These are phyloP conservation scores for Bradypodion pumilum DNA, from an alignment of 2,797 vertebrate species.

Conservation along the genomic window DNA sequence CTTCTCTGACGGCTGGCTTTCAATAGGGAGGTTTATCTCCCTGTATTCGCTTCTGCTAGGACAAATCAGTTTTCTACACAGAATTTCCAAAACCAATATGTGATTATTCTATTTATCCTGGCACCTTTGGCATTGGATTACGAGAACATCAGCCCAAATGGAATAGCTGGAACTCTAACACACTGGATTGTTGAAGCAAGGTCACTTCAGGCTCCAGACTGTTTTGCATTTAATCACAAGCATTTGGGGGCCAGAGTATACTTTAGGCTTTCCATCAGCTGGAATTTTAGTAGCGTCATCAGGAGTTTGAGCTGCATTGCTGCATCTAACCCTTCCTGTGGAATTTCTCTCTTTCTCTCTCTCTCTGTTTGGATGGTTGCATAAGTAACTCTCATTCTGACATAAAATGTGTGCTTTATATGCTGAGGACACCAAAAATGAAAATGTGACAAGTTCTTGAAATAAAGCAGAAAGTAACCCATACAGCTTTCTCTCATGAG, in stretches of 20 bases:
- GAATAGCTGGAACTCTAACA: constrained; percentile 38
- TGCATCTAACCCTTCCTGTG: constrained; percentile 18
- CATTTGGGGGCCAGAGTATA: constrained; percentile 2
- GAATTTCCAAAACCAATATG: constrained; percentile 57
- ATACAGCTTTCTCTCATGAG: constrained; percentile 27
- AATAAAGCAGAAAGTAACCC: constrained; percentile 9
- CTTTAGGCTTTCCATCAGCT: constrained; percentile 22
- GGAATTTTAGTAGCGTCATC: constrained; percentile 11
- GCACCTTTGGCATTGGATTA: constrained; percentile 41
- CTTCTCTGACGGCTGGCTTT: constrained; percentile 33
- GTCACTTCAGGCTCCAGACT: constrained; percentile 48
- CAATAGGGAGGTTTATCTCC: constrained; percentile 43
- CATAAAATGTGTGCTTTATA: not conserved
- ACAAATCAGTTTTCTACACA: constrained; percentile 49
- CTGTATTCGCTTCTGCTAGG: constrained; percentile 43
- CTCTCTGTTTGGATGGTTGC: not conserved
- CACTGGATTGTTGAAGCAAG: constrained; percentile 10
- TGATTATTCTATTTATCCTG: constrained; percentile 60
- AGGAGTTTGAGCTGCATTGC: constrained; percentile 5
- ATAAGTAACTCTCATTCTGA: constrained; percentile 2
- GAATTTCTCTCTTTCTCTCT: not conserved
- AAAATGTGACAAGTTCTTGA: constrained; percentile 16
- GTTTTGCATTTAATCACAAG: constrained; percentile 7
- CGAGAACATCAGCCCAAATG: constrained; percentile 1
- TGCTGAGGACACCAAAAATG: not conserved